phyloP scores from a whole-genome alignment of 2,797 vertebrate genomes.

The Acipenser transmontanus region DNA sequence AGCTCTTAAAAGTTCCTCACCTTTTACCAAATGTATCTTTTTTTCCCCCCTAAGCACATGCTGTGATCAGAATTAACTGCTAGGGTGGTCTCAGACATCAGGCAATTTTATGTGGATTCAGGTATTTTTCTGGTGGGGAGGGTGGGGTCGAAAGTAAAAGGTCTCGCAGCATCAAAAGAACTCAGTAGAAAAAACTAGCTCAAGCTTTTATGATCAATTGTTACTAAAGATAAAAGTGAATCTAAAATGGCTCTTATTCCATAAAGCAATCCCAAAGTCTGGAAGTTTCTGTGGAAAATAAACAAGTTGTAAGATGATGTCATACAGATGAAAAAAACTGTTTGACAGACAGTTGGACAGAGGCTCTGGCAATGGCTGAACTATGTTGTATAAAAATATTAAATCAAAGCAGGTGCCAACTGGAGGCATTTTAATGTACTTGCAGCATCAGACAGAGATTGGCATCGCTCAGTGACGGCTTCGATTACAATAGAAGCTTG shows the following conservation, averaged over 20 bases:
- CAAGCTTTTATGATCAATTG: background rate
- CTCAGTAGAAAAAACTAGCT: background rate
- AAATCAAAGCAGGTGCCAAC: conserved; percentile 56
- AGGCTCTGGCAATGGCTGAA: conserved; percentile 42
- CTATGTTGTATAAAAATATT: conserved; percentile 46
- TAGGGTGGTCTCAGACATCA: conserved; percentile 1
- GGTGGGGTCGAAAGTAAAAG: background rate
- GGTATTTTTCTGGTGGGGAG: background rate
- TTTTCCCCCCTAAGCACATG: too few relatives aligned
- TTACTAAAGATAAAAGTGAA: conserved; percentile 35
- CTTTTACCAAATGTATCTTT: too few relatives aligned
- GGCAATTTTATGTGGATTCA: background rate
- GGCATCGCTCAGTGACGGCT: conserved; percentile 51
- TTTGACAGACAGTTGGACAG: conserved; percentile 56
- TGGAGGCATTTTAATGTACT: conserved; percentile 4
- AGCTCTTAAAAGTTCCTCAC: too few relatives aligned
- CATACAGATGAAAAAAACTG: conserved; percentile 58
- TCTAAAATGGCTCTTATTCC: conserved; percentile 34
- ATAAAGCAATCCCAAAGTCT: conserved; percentile 46
- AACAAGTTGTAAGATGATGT: conserved; percentile 62
- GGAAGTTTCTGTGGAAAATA: conserved; percentile 58
- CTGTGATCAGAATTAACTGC: background rate
- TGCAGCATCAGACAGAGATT: conserved; percentile 41
- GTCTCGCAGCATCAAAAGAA: background rate
- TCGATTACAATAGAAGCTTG: conserved; percentile 43